Percentiles rank a stretch among this genome's conserved stretches.
Conservation (phyloP, 92 coral and sea anemone genomes). For the Epizoanthus illoricatus region DNA sequence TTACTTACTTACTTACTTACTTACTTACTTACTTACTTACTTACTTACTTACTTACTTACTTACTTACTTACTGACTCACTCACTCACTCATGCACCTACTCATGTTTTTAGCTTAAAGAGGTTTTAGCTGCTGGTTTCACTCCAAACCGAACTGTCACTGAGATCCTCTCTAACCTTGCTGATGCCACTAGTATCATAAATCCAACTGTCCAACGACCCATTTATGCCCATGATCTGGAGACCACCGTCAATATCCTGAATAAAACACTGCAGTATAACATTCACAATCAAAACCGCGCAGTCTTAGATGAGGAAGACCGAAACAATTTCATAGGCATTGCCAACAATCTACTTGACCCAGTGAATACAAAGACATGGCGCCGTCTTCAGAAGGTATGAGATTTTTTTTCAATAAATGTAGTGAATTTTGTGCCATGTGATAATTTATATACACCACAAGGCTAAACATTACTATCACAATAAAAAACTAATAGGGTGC, state of each 20-base stretch:
- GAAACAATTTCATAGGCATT: background rate
- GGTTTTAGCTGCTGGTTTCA: background rate
- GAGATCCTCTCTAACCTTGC: background rate
- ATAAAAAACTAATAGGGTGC: no score
- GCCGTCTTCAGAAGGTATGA: background rate
- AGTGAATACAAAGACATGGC: background rate
- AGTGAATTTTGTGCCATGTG: no score
- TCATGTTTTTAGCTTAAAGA: no score
- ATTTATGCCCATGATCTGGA: constrained; percentile 5
- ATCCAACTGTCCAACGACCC: background rate
- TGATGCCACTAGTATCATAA: background rate
- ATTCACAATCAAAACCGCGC: background rate
- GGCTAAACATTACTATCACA: no score
- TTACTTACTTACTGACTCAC: no score
- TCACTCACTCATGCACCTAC: no score
- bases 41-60: no score
- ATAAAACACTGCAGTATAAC: background rate
- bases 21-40: no score
- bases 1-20: no score
- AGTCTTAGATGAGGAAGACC: background rate
- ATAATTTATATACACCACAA: no score
- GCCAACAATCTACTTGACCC: constrained; percentile 9
- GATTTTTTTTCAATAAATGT: no score
- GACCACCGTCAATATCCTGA: background rate
- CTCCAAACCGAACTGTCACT: background rate